Base-by-base conservation (phyloP, 2,888 invertebrate species). In the Acronicta aceris region DNA sequence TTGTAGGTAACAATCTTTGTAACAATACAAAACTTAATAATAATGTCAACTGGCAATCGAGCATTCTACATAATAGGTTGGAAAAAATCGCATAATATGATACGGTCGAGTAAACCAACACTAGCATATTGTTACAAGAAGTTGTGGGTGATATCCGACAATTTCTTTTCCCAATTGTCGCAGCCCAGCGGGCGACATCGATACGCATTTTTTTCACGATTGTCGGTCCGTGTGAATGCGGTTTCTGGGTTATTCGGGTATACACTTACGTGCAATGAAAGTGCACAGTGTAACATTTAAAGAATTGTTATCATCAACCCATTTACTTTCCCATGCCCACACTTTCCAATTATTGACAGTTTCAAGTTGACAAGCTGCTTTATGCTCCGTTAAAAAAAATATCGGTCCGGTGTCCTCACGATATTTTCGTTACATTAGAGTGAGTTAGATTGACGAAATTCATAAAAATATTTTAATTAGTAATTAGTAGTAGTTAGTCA, bases 241-340 rank as follows among this genome's bases (percentile, higher is more conserved):
- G 89, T 89, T 86, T 89, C 73, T 87, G 74, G 87, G 88, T 86
- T 85, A 89, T 76, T 83, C 72, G 65, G 66, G 71, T 59, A 63
- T 76, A 73, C 65, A 72, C 67, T 68, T 41, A 0, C 21, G 65
- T 51, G 67, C 79, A 63, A 25, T 51, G 25, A 47, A 42, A 47
- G 30, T 43, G 21, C 16, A 21, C 8, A 56, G 38, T 51, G 30
- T n/a, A n/a, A n/a, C n/a, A n/a, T n/a, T n/a, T n/a, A n/a, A n/a
- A n/a, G n/a, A n/a, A n/a, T n/a, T n/a, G n/a, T n/a, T n/a, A n/a
- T n/a, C n/a, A n/a, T n/a, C n/a, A n/a, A n/a, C n/a, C n/a, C n/a
- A n/a, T n/a, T n/a, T n/a, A n/a, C n/a, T n/a, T n/a, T n/a, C n/a
- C n/a, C n/a, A n/a, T n/a, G n/a, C n/a, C n/a, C n/a, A n/a, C n/a